phyloP scores from a whole-genome alignment of 2,113 vertebrate species.

The Malurus alboscapulatus region DNA sequence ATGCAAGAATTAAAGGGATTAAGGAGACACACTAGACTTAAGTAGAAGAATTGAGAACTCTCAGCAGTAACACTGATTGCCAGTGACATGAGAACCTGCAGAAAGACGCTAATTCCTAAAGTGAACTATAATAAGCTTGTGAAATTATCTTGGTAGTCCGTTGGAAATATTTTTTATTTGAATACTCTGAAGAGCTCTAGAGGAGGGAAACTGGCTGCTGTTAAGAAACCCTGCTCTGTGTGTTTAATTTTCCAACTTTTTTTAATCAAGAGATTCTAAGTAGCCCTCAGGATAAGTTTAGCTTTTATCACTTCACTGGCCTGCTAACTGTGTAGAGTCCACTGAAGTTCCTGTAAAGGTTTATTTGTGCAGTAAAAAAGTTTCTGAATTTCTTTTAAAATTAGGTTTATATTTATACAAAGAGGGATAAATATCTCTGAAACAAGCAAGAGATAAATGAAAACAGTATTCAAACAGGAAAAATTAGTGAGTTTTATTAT shows the following conservation, averaged over 20 bases:
- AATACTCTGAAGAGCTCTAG: background rate
- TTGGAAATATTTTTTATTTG: constrained; percentile 16
- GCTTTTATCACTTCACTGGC: background rate
- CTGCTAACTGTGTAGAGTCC: background rate
- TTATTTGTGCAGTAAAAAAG: background rate
- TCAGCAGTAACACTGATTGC: constrained; percentile 18
- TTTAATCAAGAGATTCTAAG: background rate
- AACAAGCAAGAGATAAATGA: background rate
- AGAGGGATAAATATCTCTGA: background rate
- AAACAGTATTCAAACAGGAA: background rate
- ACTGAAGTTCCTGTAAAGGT: background rate
- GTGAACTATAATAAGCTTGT: constrained; percentile 18
- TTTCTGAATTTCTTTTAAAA: background rate
- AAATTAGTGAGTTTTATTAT: background rate
- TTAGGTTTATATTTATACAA: background rate
- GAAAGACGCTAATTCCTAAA: constrained; percentile 53
- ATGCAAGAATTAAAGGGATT: constrained; percentile 51
- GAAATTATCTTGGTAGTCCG: constrained; percentile 16
- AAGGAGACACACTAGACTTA: constrained; percentile 31
- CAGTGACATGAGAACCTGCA: constrained; percentile 52
- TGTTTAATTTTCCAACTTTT: background rate
- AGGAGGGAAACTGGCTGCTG: background rate
- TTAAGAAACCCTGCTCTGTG: background rate
- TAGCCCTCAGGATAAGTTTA: background rate
- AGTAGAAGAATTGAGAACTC: constrained; percentile 18